Evolutionary conservation across 2,797 vertebrate species (phyloP).

Genomic region (Melanotaenia boesemani): DNA sequence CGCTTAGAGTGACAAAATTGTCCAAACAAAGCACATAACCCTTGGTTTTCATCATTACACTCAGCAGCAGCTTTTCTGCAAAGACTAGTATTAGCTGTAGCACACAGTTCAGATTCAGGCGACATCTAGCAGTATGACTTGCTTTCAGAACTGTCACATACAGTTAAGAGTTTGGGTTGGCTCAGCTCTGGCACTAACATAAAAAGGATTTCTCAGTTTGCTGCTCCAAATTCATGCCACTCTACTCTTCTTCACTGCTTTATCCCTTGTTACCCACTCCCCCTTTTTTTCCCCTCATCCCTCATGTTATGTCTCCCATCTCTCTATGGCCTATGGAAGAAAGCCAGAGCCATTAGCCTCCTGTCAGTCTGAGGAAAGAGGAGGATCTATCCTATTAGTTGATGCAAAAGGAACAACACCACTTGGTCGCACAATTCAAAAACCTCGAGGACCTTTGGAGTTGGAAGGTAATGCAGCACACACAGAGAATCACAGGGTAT

Average conservation of each 20-base stretch:
- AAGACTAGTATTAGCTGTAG: constrained; percentile 14
- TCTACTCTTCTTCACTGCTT: constrained; percentile 44
- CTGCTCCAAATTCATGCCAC: constrained; percentile 44
- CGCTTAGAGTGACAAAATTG: constrained; percentile 39
- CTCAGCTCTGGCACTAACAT: constrained; percentile 37
- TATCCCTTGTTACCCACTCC: constrained; percentile 37
- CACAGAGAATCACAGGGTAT: constrained; percentile 1
- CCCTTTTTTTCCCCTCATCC: constrained; percentile 29
- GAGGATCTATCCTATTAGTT: constrained; percentile 75
- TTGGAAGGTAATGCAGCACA: constrained; percentile 32
- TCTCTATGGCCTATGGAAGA: constrained; percentile 65
- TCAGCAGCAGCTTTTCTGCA: constrained; percentile 29
- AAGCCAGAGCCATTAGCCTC: constrained; percentile 79
- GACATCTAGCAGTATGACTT: constrained; percentile 48
- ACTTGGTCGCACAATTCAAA: constrained; percentile 46
- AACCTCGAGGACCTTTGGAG: constrained; percentile 31
- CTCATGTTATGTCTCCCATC: constrained; percentile 56
- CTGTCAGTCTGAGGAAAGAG: constrained; percentile 70
- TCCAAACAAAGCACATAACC: constrained; percentile 56
- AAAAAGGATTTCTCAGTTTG: constrained; percentile 29
- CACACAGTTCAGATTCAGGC: constrained; percentile 39
- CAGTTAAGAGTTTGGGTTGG: constrained; percentile 45
- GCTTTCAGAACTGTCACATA: constrained; percentile 55
- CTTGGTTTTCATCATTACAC: constrained; percentile 38
- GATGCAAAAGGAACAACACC: constrained; percentile 68